Base-by-base conservation (phyloP, 1,140 invertebrate species). In the Trachymyrmex septentrionalis region DNA sequence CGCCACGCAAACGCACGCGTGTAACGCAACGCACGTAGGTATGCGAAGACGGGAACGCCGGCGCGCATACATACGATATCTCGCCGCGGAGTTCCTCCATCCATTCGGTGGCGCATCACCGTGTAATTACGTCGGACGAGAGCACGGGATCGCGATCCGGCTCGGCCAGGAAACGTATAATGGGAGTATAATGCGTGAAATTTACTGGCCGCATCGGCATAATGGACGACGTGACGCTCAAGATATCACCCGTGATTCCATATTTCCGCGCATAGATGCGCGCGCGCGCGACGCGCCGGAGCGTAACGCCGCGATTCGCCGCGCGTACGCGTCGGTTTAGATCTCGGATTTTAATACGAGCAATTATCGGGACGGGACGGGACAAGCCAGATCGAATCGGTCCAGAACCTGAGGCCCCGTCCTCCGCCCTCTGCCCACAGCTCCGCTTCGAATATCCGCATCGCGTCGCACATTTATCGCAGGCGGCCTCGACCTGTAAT, bases 131-230 rank as follows among this genome's bases (percentile, higher is more conserved):
- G 82, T 71, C 80, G 88, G 59, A 63, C 88, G 88, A 89, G 75
- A 87, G 88, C 66, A 89, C 88, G 88, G 76, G 89, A 90, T 90
- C 89, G 75, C 89, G 89, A 90, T 90, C 87, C 80, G 85, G 71
- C 86, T 87, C 78, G 77, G 82, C 76, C 90, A 90, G 90, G 90
- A 91, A 91, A 91, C 89, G 87, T 87, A 91, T 91, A 91, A 91
- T 91, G 89, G 90, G 84, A 84, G 89, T 91, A 91, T 91, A 90
- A 91, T 91, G 90, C 90, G 90, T 91, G 90, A 91, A 91, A 91
- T 91, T 90, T 91, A 91, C 90, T 87, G 89, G 89, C 85, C 89
- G 89, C 89, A 91, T 91, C 90, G 86, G 89, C 89, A 88, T 91
- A 91, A 90, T 91, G 89, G 89, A 90, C 88, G 88, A 90, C 89